Percentiles rank a stretch among this genome's conserved stretches.
Evolutionary conservation across 2,888 invertebrate genomes (phyloP).

Genomic region (Aradus depressus): DNA sequence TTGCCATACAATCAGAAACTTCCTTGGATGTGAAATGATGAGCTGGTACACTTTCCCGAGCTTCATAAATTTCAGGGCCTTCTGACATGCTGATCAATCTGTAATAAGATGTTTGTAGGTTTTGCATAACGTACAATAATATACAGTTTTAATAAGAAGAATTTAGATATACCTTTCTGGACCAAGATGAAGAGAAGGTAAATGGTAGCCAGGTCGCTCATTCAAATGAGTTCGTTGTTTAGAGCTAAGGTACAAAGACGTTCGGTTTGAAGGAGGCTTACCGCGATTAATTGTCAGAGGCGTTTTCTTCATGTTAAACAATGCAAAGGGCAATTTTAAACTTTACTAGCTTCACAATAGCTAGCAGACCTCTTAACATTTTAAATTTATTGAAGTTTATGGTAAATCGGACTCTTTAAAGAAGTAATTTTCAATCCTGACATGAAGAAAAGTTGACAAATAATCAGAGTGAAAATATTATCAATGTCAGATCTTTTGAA

Average conservation of each 20-base stretch:
- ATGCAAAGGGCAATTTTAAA: slow-evolving; percentile 10
- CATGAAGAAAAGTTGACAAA: no score
- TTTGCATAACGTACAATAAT: not conserved
- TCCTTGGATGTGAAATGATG: slow-evolving; percentile 32
- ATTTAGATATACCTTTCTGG: slow-evolving; percentile 20
- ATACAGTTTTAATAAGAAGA: not conserved
- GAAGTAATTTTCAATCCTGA: no score
- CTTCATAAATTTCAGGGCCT: slow-evolving; percentile 27
- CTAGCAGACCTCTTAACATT: slow-evolving; percentile 12
- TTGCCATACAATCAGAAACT: slow-evolving; percentile 32
- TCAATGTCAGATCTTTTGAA: no score
- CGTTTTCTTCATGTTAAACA: slow-evolving; percentile 31
- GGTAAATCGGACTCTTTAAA: no score
- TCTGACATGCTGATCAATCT: slow-evolving; percentile 29
- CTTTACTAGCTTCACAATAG: slow-evolving; percentile 16
- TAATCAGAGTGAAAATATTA: no score
- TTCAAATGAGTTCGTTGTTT: slow-evolving; percentile 28
- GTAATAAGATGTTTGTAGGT: slow-evolving; percentile 1
- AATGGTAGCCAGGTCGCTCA: slow-evolving; percentile 25
- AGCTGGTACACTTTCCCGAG: slow-evolving; percentile 21
- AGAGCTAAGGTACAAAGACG: slow-evolving; percentile 27
- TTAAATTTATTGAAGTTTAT: slow-evolving; percentile 13
- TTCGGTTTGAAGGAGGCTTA: slow-evolving; percentile 32
- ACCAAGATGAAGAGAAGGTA: slow-evolving; percentile 21
- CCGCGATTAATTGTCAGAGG: slow-evolving; percentile 30